Conservation (phyloP, 2,888 invertebrate genomes). For the Danaus chrysippus region DNA sequence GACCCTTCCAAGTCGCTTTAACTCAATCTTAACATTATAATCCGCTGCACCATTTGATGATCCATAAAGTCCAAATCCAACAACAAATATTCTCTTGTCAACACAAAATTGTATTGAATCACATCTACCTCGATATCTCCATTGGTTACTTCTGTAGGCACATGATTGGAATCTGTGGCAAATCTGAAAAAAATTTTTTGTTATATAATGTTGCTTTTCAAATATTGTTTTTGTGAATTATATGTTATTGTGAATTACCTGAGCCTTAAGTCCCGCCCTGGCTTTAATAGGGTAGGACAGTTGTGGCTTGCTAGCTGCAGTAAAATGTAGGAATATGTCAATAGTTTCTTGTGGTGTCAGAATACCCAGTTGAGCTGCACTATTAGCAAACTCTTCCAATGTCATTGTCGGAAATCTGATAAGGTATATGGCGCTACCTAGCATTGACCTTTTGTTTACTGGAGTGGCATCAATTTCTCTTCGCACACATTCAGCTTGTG, state of each 20-base stretch:
- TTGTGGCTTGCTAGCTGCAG: conserved; percentile 91
- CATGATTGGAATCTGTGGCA: conserved; percentile 98
- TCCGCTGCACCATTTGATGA: conserved; percentile 97
- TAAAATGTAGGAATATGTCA: conserved; percentile 96
- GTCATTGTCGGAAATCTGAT: conserved; percentile 97
- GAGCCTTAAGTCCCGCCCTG: conserved; percentile 92
- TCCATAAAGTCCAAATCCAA: conserved; percentile 97
- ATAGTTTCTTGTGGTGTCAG: conserved; percentile 95
- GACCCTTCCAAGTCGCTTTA: conserved; percentile 92
- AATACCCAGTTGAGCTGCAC: conserved; percentile 95
- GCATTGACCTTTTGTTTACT: conserved; percentile 86
- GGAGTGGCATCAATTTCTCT: conserved; percentile 90
- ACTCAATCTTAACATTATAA: conserved; percentile 95
- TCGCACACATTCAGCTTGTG: conserved; percentile 92
- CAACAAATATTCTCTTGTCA: conserved; percentile 96
- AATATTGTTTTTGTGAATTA: neutral
- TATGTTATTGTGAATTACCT: conserved; percentile 78
- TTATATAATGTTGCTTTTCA: neutral
- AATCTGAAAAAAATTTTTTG: conserved; percentile 77
- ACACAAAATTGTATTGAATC: conserved; percentile 98
- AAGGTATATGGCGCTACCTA: conserved; percentile 89
- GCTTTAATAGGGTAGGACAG: conserved; percentile 90
- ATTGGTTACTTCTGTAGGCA: conserved; percentile 97
- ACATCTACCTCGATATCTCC: conserved; percentile 97
- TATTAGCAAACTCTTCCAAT: conserved; percentile 94